Conservation (phyloP, 2,113 vertebrate species). For the Patagioenas fasciata region DNA sequence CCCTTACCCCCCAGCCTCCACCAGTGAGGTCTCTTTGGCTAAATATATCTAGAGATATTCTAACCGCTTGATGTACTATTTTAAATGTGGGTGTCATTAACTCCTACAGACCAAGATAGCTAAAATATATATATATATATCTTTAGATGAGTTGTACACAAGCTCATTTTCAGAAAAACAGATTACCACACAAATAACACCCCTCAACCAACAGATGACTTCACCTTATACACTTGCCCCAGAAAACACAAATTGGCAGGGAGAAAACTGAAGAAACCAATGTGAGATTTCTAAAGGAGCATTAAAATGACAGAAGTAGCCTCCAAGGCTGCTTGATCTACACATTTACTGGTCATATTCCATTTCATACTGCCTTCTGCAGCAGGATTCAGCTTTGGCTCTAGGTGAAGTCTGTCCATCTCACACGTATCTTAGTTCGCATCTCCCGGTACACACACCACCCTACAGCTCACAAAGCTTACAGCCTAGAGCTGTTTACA, state of each 20-base stretch:
- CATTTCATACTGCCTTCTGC: no score
- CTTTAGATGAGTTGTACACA: neutral
- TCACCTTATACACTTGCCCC: neutral
- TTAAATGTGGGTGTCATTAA: neutral
- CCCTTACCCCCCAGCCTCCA: neutral
- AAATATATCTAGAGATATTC: slow-evolving; percentile 13
- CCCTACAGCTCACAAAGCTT: neutral
- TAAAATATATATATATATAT: neutral
- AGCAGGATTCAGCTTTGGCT: no score
- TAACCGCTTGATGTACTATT: neutral
- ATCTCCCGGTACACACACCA: no score
- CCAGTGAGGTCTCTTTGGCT: neutral
- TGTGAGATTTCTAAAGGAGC: neutral
- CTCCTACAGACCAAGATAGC: neutral
- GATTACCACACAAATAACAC: neutral
- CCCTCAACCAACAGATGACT: neutral
- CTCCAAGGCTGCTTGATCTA: neutral
- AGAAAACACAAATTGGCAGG: neutral
- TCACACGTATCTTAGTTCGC: no score
- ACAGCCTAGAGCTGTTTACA: neutral
- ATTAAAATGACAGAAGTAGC: neutral
- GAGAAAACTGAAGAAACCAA: neutral
- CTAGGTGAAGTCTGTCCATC: no score
- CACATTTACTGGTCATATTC: neutral
- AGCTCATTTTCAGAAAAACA: neutral